These are phyloP conservation scores for Toxotes jaculatrix DNA, from an alignment of 2,113 vertebrate species.

Conservation along the genomic window DNA sequence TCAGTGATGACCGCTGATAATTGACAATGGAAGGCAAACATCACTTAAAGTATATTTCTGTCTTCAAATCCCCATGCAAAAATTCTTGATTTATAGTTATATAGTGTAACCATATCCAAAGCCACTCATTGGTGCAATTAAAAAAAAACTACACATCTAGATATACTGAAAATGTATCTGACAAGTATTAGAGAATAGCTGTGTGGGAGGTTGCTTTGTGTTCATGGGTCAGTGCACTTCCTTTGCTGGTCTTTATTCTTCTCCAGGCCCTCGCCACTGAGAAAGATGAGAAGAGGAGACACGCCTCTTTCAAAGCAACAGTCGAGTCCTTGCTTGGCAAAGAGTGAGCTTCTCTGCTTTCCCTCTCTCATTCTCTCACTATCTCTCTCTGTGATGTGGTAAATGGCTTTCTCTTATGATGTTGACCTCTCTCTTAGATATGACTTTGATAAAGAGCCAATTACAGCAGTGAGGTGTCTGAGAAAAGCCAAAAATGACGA, in stretches of 20 bases:
- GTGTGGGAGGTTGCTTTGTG: constrained; percentile 10
- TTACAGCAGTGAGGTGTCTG: constrained; percentile 28
- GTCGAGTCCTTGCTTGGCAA: constrained; percentile 70
- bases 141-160: background rate
- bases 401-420: constrained; percentile 29
- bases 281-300: constrained; percentile 70
- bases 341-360: constrained; percentile 59
- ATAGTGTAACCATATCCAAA: constrained; percentile 7
- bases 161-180: constrained; percentile 11
- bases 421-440: constrained; percentile 23
- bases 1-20: background rate
- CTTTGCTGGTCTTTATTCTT: constrained; percentile 16
- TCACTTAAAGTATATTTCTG: background rate
- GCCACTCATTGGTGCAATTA: background rate
- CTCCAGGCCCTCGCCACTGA: constrained; percentile 32
- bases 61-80: background rate
- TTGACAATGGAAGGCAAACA: background rate
- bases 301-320: constrained; percentile 66
- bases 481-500: constrained; percentile 30
- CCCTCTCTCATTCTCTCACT: constrained; percentile 8
- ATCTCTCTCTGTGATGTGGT: constrained; percentile 36
- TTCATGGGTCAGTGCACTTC: constrained; percentile 40
- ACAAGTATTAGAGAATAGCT: constrained; percentile 7
- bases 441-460: constrained; percentile 35
- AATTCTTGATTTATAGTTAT: background rate